These are phyloP conservation scores for Charina bottae DNA, from an alignment of 2,113 vertebrate genomes.

Conservation along the genomic window DNA sequence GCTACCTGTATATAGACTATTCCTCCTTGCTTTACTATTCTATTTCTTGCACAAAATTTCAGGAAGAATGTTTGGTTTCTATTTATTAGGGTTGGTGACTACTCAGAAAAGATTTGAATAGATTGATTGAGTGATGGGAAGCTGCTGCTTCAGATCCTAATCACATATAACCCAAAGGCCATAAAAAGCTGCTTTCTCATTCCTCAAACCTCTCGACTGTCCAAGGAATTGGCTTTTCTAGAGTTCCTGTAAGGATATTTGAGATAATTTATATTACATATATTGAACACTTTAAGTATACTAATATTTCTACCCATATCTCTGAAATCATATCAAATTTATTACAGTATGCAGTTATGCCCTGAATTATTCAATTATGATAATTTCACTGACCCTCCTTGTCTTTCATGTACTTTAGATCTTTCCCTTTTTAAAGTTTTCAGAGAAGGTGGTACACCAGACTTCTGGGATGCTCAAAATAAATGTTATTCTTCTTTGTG, in stretches of 20 bases:
- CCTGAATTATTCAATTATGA: neutral
- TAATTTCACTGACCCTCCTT: constrained; percentile 26
- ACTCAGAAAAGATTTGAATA: neutral
- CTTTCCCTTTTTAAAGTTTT: neutral
- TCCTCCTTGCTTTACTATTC: neutral
- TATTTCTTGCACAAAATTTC: neutral
- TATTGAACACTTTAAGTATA: neutral
- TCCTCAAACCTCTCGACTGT: neutral
- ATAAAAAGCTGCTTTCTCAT: neutral
- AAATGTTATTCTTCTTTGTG: constrained; percentile 14
- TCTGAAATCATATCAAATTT: neutral
- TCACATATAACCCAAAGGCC: neutral
- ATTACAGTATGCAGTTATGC: neutral
- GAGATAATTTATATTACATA: neutral
- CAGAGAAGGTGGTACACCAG: neutral
- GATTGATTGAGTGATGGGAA: neutral
- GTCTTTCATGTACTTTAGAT: neutral
- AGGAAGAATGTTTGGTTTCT: neutral
- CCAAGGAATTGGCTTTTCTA: neutral
- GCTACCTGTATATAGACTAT: neutral
- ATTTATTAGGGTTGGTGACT: neutral
- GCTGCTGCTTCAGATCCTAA: neutral
- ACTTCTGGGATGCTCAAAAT: neutral
- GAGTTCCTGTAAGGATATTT: neutral
- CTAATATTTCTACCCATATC: neutral